Evolutionary conservation across 2,797 vertebrate genomes (phyloP).

Genomic region (Squalus acanthias): DNA sequence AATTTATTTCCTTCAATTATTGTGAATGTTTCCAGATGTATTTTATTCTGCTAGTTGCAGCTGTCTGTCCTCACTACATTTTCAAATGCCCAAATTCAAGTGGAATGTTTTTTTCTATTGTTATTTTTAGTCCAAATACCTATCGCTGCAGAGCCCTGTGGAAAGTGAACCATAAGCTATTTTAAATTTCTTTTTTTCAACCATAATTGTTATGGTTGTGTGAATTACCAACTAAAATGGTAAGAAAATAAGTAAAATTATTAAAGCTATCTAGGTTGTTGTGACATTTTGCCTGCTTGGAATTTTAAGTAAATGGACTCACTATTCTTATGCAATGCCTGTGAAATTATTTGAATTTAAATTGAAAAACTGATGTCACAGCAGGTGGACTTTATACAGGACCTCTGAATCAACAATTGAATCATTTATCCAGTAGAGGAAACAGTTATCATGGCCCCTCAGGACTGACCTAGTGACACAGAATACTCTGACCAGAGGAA

Average conservation of each 20-base stretch:
- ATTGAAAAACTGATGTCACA: not conserved
- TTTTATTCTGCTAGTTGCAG: not conserved
- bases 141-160: not conserved
- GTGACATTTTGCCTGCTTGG: not conserved
- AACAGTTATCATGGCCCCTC: not conserved
- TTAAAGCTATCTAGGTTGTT: not conserved
- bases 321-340: not conserved
- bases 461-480: not conserved
- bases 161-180: not conserved
- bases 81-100: not conserved
- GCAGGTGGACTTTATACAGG: not conserved
- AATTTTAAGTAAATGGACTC: not conserved
- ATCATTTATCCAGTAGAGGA: not conserved
- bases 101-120: not conserved
- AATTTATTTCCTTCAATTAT: not conserved
- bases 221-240: not conserved
- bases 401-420: not conserved
- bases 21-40: not conserved
- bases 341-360: not conserved
- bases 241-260: not conserved
- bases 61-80: not conserved
- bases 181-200: not conserved
- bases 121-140: not conserved
- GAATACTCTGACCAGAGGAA: not conserved
- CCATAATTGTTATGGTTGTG: not conserved